These are phyloP conservation scores for Eupithecia inturbata DNA, from an alignment of 2,888 invertebrate genomes.

Conservation along the genomic window DNA sequence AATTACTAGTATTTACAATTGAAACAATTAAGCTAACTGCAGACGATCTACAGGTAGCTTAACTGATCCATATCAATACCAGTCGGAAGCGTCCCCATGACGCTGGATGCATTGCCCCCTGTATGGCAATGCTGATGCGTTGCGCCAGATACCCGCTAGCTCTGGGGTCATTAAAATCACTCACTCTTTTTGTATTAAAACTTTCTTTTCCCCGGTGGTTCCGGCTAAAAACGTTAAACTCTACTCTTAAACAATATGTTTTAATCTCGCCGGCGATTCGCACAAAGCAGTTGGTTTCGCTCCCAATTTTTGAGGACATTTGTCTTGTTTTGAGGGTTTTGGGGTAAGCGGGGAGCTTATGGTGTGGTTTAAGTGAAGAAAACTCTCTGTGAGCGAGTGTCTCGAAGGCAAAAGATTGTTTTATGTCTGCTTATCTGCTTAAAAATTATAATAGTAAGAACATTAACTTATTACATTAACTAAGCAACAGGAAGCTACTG, in stretches of 20 bases:
- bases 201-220: conserved; percentile 31
- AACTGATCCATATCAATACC: too few relatives aligned
- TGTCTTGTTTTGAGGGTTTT: conserved; percentile 34
- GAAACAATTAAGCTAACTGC: too few relatives aligned
- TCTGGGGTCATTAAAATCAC: too few relatives aligned
- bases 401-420: not conserved
- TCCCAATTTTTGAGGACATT: conserved; percentile 39
- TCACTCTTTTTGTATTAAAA: too few relatives aligned
- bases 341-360: conserved; percentile 11
- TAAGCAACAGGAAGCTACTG: not conserved
- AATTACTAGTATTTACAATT: too few relatives aligned
- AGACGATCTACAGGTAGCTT: too few relatives aligned
- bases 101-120: too few relatives aligned
- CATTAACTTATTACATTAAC: not conserved
- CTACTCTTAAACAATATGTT: conserved; percentile 63
- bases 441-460: not conserved
- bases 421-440: not conserved
- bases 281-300: conserved; percentile 45
- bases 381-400: not conserved
- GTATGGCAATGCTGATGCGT: too few relatives aligned
- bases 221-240: conserved; percentile 50
- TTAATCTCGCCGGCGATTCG: conserved; percentile 57
- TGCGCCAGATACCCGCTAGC: too few relatives aligned
- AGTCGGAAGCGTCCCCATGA: too few relatives aligned
- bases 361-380: not conserved